Evolutionary conservation across 2,888 invertebrate species (phyloP), one percentile per base, ranked within the genome.

Genomic region (Trichopoda pennipes): DNA sequence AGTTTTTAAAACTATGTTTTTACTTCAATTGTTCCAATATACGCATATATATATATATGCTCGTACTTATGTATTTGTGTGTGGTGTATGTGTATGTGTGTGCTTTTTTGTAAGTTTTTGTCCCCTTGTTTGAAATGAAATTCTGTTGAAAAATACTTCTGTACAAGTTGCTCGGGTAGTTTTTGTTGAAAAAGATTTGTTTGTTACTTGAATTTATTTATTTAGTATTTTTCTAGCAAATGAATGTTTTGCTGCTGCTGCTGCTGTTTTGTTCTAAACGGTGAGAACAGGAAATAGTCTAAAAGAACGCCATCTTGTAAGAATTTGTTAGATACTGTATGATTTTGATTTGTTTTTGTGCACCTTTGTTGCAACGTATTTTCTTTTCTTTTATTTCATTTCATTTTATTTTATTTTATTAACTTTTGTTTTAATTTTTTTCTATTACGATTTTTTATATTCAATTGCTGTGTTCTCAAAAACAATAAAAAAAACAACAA

Each of bases 201-300:
- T 66, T 81, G 68, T 47, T 72, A 38, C 79, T 79, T 58, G 82
- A 82, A 82, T 82, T 78, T 77, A 70, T 70, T 70, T 70, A 77
- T 70, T 77, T 77, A 70, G 77, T 63, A 63, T 77, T 49, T 63
- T 79, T 82, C 75, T 63, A 79, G 72, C 75, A 75, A 73, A 66
- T 55, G 16, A 56, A 51, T 68, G 14, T 76, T 44, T 69, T 77
- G 69, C 61, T 74, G 77, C 66, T 79, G 79, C 61, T 77, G 69
- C 61, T 74, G 77, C 66, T 79, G 79, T 82, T 82, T 79, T 79
- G 72, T 82, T 79, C 66, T 82, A 82, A 82, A 82, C 76, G 82
- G 82, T 82, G 82, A 82, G 79, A 82, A 82, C 82, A 82, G 82
- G 82, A 82, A 82, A 82, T 82, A 79, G 82, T 79, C 79, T 79